Evolutionary conservation across 2,888 invertebrate species (phyloP).

Genomic region (Synanthedon formicaeformis): DNA sequence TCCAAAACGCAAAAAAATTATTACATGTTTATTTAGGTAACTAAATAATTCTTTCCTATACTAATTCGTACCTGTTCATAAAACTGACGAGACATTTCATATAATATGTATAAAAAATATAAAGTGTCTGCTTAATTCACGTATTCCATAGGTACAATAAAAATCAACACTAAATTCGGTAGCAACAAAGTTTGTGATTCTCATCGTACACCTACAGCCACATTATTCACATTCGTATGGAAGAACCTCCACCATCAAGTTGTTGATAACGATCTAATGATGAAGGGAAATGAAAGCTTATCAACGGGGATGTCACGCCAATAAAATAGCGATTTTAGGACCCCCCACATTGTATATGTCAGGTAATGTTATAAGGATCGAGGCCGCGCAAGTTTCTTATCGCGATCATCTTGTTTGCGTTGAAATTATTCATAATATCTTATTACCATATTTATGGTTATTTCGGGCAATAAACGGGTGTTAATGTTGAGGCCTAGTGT

Average conservation of each 20-base stretch:
- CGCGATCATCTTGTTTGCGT: slow-evolving; percentile 4
- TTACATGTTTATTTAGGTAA: too few relatives aligned
- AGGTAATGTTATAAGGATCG: slow-evolving; percentile 10
- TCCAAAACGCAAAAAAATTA: too few relatives aligned
- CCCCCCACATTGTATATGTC: slow-evolving; percentile 25
- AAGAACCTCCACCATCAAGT: slow-evolving; percentile 7
- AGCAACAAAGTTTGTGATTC: slow-evolving; percentile 2
- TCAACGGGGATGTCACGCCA: slow-evolving; percentile 20
- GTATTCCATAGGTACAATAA: too few relatives aligned
- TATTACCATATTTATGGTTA: slow-evolving; percentile 28
- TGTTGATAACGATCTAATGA: slow-evolving; percentile 27
- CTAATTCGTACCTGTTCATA: too few relatives aligned
- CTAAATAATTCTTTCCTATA: too few relatives aligned
- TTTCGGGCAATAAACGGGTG: slow-evolving; percentile 14
- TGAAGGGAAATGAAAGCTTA: slow-evolving; percentile 22
- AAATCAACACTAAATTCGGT: too few relatives aligned
- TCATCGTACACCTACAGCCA: slow-evolving; percentile 1
- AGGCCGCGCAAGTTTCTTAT: background rate
- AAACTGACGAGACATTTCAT: too few relatives aligned
- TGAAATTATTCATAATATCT: slow-evolving; percentile 20
- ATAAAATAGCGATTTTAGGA: slow-evolving; percentile 34
- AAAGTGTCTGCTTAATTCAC: too few relatives aligned
- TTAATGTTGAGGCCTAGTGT: slow-evolving; percentile 16
- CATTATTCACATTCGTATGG: slow-evolving; percentile 7
- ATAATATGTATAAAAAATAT: too few relatives aligned